phyloP scores from a whole-genome alignment of 2,113 vertebrate species.

The Ptychochromis oligacanthus region DNA sequence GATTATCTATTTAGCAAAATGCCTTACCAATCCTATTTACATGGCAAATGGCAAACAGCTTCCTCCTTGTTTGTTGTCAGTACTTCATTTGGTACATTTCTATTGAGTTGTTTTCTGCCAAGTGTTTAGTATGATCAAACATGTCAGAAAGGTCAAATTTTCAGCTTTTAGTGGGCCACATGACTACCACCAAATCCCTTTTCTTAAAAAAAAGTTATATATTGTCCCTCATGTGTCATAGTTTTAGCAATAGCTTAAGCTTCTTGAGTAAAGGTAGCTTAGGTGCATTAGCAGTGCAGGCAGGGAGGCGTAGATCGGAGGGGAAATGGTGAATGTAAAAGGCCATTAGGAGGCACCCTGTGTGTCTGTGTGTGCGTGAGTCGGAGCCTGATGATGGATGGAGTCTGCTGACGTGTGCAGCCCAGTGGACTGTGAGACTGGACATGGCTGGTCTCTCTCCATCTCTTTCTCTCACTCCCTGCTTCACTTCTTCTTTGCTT shows the following conservation, averaged over 20 bases:
- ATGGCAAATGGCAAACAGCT: background rate
- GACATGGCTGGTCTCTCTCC: slow-evolving; percentile 75
- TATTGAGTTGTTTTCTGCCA: background rate
- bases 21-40: background rate
- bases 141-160: background rate
- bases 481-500: slow-evolving; percentile 66
- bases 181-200: background rate
- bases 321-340: slow-evolving; percentile 75
- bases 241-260: background rate
- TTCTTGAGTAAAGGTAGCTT: slow-evolving; percentile 49
- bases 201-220: background rate
- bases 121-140: background rate
- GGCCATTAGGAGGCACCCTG: slow-evolving; percentile 69
- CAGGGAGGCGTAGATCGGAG: slow-evolving; percentile 52
- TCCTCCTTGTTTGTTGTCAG: no score
- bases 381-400: slow-evolving; percentile 73
- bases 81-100: background rate
- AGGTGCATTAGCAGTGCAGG: slow-evolving; percentile 59
- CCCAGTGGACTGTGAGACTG: slow-evolving; percentile 77
- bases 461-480: slow-evolving; percentile 58
- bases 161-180: background rate
- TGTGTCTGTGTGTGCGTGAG: slow-evolving; percentile 48
- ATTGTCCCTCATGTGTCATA: background rate
- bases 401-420: slow-evolving; percentile 75
- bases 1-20: background rate